Percentiles rank a stretch among this genome's conserved stretches.
Evolutionary conservation across 1,140 invertebrate species (phyloP).

Genomic region (Anastrepha obliqua): DNA sequence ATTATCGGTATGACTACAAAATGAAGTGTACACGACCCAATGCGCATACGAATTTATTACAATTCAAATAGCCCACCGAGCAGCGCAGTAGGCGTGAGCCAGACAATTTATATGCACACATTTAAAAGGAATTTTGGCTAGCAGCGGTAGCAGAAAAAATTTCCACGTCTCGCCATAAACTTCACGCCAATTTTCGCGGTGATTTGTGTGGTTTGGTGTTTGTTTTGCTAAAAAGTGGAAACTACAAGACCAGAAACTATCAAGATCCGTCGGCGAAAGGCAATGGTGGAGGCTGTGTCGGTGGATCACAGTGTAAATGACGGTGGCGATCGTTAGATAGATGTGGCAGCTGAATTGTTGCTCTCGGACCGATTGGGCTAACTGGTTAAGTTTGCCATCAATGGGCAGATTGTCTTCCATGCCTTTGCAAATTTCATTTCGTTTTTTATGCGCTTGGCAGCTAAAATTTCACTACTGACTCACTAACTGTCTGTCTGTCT

Average conservation of each 20-base stretch:
- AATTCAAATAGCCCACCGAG: not conserved
- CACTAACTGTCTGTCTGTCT: not conserved
- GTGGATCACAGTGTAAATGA: not conserved
- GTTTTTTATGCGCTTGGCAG: not conserved
- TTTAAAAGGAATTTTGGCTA: not conserved
- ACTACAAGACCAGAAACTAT: not conserved
- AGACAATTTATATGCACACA: not conserved
- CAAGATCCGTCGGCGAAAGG: not conserved
- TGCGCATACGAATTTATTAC: not conserved
- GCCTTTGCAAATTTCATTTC: not conserved
- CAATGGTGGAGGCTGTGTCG: not conserved
- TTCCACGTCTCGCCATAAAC: conserved; percentile 13
- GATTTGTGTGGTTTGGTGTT: conserved; percentile 24
- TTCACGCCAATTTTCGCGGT: conserved; percentile 26
- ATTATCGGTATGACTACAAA: not conserved
- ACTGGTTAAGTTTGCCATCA: conserved; percentile 11
- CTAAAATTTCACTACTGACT: conserved; percentile 52
- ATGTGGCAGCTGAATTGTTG: conserved; percentile 22
- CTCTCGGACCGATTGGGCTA: not conserved
- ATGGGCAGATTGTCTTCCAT: conserved; percentile 3
- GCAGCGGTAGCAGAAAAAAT: conserved; percentile 15
- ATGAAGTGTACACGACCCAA: not conserved
- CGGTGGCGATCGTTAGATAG: conserved; percentile 34
- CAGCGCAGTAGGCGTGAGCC: not conserved
- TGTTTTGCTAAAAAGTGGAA: conserved; percentile 34